Percentiles rank a stretch among this genome's conserved stretches.
Conservation (phyloP, 2,797 vertebrate genomes). For the Gallinago nigripennis region DNA sequence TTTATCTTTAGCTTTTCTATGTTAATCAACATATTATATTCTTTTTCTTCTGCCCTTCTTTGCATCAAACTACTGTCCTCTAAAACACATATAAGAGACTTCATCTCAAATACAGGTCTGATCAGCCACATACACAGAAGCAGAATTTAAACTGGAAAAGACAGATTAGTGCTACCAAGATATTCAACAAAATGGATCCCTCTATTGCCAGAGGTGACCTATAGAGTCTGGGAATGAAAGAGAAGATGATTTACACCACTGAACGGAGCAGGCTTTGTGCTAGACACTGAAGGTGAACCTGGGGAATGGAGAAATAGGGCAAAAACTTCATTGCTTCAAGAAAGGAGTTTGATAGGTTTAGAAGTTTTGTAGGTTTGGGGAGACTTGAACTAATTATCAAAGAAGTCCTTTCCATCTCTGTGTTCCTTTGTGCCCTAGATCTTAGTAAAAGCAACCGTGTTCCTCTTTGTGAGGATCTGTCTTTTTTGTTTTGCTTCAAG, state of each 20-base stretch:
- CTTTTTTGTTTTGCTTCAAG: conserved; percentile 57
- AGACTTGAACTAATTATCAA: conserved; percentile 51
- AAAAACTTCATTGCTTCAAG: conserved; percentile 38
- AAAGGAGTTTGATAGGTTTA: conserved; percentile 1
- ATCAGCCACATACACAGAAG: neutral
- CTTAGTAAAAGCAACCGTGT: conserved; percentile 9
- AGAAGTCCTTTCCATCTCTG: conserved; percentile 18
- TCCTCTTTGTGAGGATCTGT: conserved; percentile 37
- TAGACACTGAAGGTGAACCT: neutral
- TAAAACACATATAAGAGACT: neutral
- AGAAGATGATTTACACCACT: neutral
- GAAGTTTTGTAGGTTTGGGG: conserved; percentile 34
- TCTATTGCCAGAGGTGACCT: neutral
- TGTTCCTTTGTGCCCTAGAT: conserved; percentile 29
- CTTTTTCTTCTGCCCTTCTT: neutral
- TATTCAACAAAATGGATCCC: neutral
- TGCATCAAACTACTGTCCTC: neutral
- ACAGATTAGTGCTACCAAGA: neutral
- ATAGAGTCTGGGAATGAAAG: neutral
- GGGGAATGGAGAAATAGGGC: neutral
- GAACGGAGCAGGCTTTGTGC: neutral
- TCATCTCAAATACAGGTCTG: neutral
- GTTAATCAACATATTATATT: neutral
- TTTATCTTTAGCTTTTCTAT: neutral
- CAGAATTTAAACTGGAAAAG: neutral